Evolutionary conservation across 2,888 invertebrate species (phyloP), one percentile per base, ranked within the genome.

Genomic region (Agonum fuliginosum): DNA sequence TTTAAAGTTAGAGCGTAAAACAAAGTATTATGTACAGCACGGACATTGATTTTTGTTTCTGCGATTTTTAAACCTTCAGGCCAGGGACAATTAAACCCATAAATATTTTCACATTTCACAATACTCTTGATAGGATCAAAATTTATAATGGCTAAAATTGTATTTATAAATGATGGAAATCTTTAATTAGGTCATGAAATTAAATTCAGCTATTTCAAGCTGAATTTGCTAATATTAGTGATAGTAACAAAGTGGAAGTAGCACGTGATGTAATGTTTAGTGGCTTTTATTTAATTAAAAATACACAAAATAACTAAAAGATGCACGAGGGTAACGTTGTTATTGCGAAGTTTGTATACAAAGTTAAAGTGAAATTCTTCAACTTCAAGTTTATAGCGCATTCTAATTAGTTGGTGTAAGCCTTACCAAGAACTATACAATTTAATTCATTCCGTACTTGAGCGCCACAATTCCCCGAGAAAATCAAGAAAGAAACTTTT

Each of bases 351-450:
- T 73, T 73, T 73, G 58, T 41, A 58, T 22, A 37, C 62, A 43
- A 74, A 74, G 43, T 74, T 74, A 41, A 65, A 74, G 43, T 74
- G 74, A 74, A 74, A 65, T 43, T 65, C 74, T 65, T 74, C 74
- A 74, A 74, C 24, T 74, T 73, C 24, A 24, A 71, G 27, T 51
- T 58, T 41, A 62, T 62, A 27, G 46, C 65, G 43, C 43, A 62
- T 74, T 74, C 46, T 74, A 74, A 74, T 74, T 65, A 74, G 65
- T 43, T 65, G 30, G 73, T 62, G 41, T 65, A 58, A 58, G 46
- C 58, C 43, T 62, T 12, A 37, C 37, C 41, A 51, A 62, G 62
- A 62, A 65, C 46, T 62, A 73, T 65, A 74, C 74, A 74, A 62
- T 74, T 74, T 74, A 65, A 62, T 74, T 74, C 74, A 62, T 74